These are phyloP conservation scores for Portunus trituberculatus DNA, from an alignment of 1,140 invertebrate species.

Conservation along the genomic window DNA sequence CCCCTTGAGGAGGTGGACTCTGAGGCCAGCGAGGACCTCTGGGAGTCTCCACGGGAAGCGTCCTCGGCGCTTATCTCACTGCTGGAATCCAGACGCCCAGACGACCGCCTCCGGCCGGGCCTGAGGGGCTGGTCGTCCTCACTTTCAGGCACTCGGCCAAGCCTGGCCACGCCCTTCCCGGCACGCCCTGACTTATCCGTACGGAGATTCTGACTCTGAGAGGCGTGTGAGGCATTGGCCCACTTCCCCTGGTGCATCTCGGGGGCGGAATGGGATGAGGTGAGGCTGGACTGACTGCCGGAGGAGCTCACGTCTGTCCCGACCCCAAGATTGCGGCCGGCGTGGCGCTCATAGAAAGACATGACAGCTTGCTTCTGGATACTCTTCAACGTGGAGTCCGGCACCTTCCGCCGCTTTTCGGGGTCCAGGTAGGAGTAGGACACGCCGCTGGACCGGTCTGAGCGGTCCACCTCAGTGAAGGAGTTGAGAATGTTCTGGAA, in stretches of 20 bases:
- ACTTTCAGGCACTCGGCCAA: constrained; percentile 72
- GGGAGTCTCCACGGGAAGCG: constrained; percentile 54
- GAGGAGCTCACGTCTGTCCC: constrained; percentile 66
- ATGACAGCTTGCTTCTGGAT: constrained; percentile 93
- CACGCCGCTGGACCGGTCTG: constrained; percentile 78
- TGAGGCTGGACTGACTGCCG: constrained; percentile 69
- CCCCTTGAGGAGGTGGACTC: constrained; percentile 58
- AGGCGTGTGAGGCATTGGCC: neutral
- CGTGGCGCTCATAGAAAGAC: constrained; percentile 91
- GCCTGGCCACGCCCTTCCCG: constrained; percentile 71
- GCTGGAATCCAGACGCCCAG: constrained; percentile 59
- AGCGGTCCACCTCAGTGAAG: constrained; percentile 72
- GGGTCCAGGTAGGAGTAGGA: constrained; percentile 88
- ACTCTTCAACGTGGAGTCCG: constrained; percentile 89
- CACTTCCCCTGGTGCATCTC: constrained; percentile 63
- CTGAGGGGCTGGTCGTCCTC: constrained; percentile 67
- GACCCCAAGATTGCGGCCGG: constrained; percentile 77
- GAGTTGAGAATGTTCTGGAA: constrained; percentile 76
- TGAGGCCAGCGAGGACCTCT: constrained; percentile 64
- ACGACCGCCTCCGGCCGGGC: constrained; percentile 58
- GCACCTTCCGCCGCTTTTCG: constrained; percentile 87
- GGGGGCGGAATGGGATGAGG: constrained; percentile 57
- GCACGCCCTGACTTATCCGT: constrained; percentile 74
- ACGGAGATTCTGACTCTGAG: constrained; percentile 53
- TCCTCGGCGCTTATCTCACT: constrained; percentile 66